Evolutionary conservation across 2,888 invertebrate genomes (phyloP).

Genomic region (Lumbricus terrestris): DNA sequence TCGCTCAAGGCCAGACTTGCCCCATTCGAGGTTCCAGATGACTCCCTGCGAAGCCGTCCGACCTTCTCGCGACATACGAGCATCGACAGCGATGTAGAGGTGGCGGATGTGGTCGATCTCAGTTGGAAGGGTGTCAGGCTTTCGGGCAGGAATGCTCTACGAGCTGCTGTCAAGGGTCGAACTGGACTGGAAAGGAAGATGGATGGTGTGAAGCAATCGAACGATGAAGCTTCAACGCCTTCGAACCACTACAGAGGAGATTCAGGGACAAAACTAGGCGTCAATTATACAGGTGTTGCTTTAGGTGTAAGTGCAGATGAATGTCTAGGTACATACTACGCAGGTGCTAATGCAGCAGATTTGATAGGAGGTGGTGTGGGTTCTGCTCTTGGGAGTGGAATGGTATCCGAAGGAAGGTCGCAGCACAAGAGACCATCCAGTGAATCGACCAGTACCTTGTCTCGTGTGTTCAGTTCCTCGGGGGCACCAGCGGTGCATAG

Average conservation of each 20-base stretch:
- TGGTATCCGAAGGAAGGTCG: background rate
- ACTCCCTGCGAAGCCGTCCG: background rate
- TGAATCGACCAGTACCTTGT: background rate
- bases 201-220: background rate
- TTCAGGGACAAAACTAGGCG: background rate
- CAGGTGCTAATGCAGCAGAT: background rate
- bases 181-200: background rate
- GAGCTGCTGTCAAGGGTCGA: background rate
- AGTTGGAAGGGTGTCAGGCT: background rate
- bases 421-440: background rate
- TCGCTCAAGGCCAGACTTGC: slow-evolving; percentile 17
- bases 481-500: background rate
- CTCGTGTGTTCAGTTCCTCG: no score
- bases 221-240: background rate
- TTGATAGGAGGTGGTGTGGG: no score
- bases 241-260: background rate
- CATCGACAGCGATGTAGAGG: background rate
- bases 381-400: background rate
- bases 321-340: no score
- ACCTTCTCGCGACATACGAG: background rate
- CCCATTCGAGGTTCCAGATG: background rate
- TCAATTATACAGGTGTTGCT: background rate
- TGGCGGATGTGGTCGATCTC: background rate
- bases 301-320: background rate
- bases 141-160: background rate